Evolutionary conservation across 2,113 vertebrate genomes (phyloP), one percentile per base, ranked within the genome.

Genomic region (Seriola rivoliana): DNA sequence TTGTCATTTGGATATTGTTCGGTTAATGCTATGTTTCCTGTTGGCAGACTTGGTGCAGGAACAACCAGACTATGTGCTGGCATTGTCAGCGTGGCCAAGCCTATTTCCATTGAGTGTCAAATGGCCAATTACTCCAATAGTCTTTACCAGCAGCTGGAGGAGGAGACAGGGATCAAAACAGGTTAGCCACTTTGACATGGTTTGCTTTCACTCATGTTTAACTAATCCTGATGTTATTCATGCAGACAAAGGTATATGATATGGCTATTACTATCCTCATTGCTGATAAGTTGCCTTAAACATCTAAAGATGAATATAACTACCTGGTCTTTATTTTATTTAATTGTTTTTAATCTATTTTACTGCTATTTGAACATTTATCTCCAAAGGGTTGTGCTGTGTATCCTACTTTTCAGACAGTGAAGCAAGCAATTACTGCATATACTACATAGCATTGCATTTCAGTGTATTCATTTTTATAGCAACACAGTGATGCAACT

Each of bases 91-190:
- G 96, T 97, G 0, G 97, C 96, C 71, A 96, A 97, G 71, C 97
- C 96, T 1, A 66, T 96, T 81, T 93, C 96, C 77, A 90, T 99
- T 0, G 97, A 99, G 91, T 97, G 96, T 86, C 96, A 97, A 92
- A 99, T 99, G 97, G 98, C 97, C 19, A 93, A 96, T 75, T 99
- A 99, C 75, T 99, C 98, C 23, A 98, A 96, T 85, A 93, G 95
- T 71, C 97, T 99, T 64, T 99, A 99, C 59, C 91, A 96, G 69
- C 96, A 95, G 58, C 93, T 99, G 84, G 96, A 99, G 38, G 93
- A 96, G 75, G 97, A 99, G 92, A 99, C 97, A 0, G 97, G 97
- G 0, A 93, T 99, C 34, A 95, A 96, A 78, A 99, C 97, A 91
- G 98, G 98, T 99, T 91, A 89, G 92, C 40, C n/a, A 42, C 14